These are phyloP conservation scores for Chromobotia macracanthus DNA, from an alignment of 2,797 vertebrate species.

Conservation along the genomic window DNA sequence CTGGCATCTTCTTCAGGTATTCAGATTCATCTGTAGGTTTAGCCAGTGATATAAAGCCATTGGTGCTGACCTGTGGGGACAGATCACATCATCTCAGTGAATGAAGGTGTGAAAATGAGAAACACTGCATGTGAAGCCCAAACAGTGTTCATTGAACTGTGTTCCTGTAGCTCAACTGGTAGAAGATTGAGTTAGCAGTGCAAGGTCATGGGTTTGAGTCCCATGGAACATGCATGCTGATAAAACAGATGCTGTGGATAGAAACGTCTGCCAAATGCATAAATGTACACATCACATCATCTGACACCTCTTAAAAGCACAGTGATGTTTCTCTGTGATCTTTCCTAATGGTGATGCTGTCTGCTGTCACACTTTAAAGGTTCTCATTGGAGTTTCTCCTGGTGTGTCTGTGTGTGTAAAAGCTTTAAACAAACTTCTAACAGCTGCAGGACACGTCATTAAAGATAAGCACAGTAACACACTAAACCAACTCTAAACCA, in stretches of 20 bases:
- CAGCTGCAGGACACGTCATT: not conserved
- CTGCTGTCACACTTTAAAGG: not conserved
- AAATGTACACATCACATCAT: not conserved
- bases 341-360: not conserved
- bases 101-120: not conserved
- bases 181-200: too few relatives aligned
- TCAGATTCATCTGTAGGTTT: constrained; percentile 73
- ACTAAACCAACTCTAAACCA: too few relatives aligned
- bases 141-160: too few relatives aligned
- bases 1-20: constrained; percentile 83
- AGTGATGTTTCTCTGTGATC: constrained; percentile 8
- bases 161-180: too few relatives aligned
- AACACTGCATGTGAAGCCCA: not conserved
- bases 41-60: constrained; percentile 83
- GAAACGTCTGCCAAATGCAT: too few relatives aligned
- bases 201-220: too few relatives aligned
- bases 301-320: constrained; percentile 3
- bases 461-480: not conserved
- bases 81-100: not conserved
- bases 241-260: too few relatives aligned
- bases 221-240: too few relatives aligned
- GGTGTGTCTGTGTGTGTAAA: constrained; percentile 22
- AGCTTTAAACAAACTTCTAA: not conserved
- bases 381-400: not conserved
- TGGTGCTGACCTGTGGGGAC: constrained; percentile 81